These are phyloP conservation scores for Micromesistius poutassou DNA, from an alignment of 2,797 vertebrate genomes.

Conservation along the genomic window DNA sequence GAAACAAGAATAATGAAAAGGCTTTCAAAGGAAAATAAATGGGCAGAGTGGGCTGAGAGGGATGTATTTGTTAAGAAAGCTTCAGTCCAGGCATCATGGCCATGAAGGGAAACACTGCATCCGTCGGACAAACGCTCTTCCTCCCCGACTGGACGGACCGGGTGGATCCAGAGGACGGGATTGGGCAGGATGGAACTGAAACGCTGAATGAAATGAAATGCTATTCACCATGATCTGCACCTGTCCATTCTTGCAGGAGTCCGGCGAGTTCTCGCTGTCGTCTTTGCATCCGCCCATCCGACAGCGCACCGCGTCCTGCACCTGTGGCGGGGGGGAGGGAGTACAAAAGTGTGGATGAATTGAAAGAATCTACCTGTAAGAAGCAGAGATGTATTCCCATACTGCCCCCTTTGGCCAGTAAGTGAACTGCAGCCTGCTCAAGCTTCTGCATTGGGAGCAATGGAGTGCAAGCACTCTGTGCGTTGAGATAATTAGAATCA, in stretches of 20 bases:
- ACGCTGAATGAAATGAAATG: conserved; percentile 73
- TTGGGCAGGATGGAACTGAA: background rate
- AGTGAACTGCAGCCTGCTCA: no score
- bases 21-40: background rate
- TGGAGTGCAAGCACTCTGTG: no score
- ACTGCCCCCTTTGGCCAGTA: no score
- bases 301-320: conserved; percentile 96
- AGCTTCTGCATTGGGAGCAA: no score
- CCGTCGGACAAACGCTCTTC: background rate
- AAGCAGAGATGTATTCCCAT: no score
- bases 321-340: conserved; percentile 64
- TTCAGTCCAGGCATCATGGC: background rate
- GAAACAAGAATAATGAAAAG: background rate
- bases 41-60: background rate
- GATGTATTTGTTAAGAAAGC: background rate
- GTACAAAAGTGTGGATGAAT: background rate
- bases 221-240: conserved; percentile 99
- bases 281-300: conserved; percentile 95
- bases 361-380: background rate
- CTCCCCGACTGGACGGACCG: background rate
- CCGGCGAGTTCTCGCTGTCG: conserved; percentile 96
- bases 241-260: conserved; percentile 98
- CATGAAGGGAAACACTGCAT: background rate
- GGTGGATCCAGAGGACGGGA: background rate
- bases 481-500: no score